Evolutionary conservation across 1,140 invertebrate genomes (phyloP).

Genomic region (Monomorium pharaonis): DNA sequence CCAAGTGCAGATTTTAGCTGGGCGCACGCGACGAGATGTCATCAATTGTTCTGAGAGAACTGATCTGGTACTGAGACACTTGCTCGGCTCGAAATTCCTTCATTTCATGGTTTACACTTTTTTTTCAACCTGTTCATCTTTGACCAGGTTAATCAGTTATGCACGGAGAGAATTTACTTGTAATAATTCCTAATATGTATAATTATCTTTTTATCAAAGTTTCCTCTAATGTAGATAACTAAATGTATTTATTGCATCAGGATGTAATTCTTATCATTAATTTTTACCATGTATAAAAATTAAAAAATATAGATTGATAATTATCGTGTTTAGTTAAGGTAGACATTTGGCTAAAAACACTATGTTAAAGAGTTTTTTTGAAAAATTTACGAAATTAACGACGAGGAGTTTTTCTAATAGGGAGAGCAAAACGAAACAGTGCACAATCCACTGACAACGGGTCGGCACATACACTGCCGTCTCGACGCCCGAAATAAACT

Average conservation of each 20-base stretch:
- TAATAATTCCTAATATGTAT: neutral
- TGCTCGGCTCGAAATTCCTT: no score
- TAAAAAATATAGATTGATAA: neutral
- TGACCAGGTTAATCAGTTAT: no score
- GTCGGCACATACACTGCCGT: constrained; percentile 68
- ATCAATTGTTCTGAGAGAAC: no score
- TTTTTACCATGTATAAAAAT: neutral
- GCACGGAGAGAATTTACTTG: no score
- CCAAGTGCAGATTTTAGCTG: neutral
- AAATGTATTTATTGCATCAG: neutral
- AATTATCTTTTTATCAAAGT: neutral
- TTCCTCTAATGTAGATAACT: neutral
- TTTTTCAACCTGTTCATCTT: neutral
- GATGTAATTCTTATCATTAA: neutral
- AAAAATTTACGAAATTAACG: constrained; percentile 29
- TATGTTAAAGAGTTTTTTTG: neutral
- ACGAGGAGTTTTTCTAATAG: neutral
- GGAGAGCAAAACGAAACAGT: constrained; percentile 13
- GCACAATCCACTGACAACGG: constrained; percentile 44
- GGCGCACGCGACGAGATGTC: neutral
- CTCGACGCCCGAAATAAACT: constrained; percentile 82
- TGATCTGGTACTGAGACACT: no score
- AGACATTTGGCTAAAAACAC: neutral
- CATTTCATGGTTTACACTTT: neutral
- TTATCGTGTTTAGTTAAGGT: neutral